These are phyloP conservation scores for Linnaemya tessellans DNA, from an alignment of 2,888 invertebrate genomes.

Conservation along the genomic window DNA sequence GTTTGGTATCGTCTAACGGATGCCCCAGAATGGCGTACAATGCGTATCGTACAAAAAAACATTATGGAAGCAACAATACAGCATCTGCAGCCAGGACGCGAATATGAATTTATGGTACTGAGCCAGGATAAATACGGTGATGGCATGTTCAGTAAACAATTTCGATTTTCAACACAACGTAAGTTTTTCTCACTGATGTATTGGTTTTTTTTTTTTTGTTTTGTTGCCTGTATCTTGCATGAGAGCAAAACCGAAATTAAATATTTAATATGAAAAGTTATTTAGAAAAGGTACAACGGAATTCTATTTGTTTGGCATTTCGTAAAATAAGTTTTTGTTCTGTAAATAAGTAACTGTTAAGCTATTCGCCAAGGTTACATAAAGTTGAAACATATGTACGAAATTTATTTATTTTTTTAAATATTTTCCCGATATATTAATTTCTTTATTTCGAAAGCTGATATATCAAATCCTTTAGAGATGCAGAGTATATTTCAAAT, in stretches of 20 bases:
- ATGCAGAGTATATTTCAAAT: too few relatives aligned
- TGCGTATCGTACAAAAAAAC: constrained; percentile 89
- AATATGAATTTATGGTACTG: constrained; percentile 95
- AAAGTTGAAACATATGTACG: too few relatives aligned
- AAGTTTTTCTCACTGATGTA: constrained; percentile 64
- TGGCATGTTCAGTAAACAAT: constrained; percentile 94
- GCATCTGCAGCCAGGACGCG: constrained; percentile 89
- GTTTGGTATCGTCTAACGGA: constrained; percentile 93
- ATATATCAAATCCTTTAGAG: too few relatives aligned
- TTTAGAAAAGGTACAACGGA: not conserved
- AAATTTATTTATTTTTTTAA: too few relatives aligned
- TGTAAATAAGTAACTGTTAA: too few relatives aligned
- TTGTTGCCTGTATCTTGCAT: not conserved
- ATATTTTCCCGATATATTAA: too few relatives aligned
- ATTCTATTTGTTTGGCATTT: not conserved
- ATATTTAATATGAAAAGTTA: constrained; percentile 19
- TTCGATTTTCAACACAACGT: constrained; percentile 89
- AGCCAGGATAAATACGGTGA: constrained; percentile 94
- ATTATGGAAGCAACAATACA: constrained; percentile 91
- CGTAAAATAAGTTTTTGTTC: not conserved
- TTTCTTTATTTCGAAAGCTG: too few relatives aligned
- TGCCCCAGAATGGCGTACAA: constrained; percentile 92
- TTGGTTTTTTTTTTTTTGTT: not conserved
- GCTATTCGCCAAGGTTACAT: too few relatives aligned
- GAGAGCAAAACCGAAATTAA: not conserved